These are phyloP conservation scores for Gallinago media DNA, from an alignment of 2,113 vertebrate species.

Conservation along the genomic window DNA sequence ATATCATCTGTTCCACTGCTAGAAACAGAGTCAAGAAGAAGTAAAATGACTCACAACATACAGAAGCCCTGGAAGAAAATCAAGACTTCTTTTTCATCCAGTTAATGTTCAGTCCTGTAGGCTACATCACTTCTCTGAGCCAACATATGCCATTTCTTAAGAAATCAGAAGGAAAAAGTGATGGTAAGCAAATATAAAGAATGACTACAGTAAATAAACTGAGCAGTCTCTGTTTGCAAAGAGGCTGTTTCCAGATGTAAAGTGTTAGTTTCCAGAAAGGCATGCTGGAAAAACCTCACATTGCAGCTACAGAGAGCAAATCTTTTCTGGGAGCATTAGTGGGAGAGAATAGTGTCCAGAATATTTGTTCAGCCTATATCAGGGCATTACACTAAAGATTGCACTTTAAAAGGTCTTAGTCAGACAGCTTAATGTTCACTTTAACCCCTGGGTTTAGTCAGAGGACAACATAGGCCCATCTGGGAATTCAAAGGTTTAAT, in stretches of 20 bases:
- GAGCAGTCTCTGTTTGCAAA: neutral
- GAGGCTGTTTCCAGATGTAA: neutral
- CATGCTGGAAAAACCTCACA: neutral
- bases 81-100: neutral
- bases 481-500: neutral
- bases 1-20: neutral
- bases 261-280: neutral
- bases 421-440: neutral
- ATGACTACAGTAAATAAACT: neutral
- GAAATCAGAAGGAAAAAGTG: neutral
- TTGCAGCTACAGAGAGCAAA: rapidly evolving
- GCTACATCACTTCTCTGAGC: neutral
- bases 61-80: constrained; percentile 28
- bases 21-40: neutral
- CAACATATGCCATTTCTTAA: neutral
- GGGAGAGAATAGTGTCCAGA: neutral
- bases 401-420: neutral
- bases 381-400: neutral
- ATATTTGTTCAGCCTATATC: neutral
- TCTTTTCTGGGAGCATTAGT: neutral
- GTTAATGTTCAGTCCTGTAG: neutral
- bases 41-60: neutral
- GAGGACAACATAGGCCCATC: neutral
- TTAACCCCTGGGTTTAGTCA: neutral
- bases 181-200: neutral